Evolutionary conservation across 2,888 invertebrate genomes (phyloP).

Genomic region (Bimastos eiseni): DNA sequence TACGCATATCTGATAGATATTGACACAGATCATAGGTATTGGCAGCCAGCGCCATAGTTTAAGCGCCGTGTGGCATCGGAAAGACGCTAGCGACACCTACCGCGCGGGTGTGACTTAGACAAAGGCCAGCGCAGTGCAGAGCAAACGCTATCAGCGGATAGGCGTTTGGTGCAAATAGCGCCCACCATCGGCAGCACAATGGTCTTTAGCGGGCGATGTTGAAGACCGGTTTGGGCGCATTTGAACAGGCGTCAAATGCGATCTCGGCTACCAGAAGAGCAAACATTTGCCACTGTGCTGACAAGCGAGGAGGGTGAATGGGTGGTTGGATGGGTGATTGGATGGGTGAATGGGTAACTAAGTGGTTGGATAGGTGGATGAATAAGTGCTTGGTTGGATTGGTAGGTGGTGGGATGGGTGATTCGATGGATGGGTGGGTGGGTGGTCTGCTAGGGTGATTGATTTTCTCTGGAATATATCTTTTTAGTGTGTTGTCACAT

Average conservation of each 20-base stretch:
- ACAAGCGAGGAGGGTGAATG: not conserved
- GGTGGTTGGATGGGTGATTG: not conserved
- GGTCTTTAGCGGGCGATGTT: conserved; percentile 10
- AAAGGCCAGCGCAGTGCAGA: not conserved
- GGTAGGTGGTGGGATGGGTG: not conserved
- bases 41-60: not conserved
- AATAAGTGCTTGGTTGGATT: not conserved
- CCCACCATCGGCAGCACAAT: not conserved
- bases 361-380: not conserved
- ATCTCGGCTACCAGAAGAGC: not conserved
- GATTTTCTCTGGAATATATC: not conserved
- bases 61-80: not conserved
- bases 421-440: not conserved
- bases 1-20: not conserved
- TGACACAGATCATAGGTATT: conserved; percentile 16
- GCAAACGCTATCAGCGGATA: not conserved
- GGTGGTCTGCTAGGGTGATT: not conserved
- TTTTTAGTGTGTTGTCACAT: not conserved
- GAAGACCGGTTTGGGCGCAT: not conserved
- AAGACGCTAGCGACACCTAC: conserved; percentile 23
- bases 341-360: not conserved
- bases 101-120: conserved; percentile 17
- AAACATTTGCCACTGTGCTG: conserved; percentile 3
- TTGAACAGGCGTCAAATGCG: not conserved
- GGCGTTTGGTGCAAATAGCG: not conserved